phyloP scores from a whole-genome alignment of 2,888 invertebrate species.

The Melanargia galathea region DNA sequence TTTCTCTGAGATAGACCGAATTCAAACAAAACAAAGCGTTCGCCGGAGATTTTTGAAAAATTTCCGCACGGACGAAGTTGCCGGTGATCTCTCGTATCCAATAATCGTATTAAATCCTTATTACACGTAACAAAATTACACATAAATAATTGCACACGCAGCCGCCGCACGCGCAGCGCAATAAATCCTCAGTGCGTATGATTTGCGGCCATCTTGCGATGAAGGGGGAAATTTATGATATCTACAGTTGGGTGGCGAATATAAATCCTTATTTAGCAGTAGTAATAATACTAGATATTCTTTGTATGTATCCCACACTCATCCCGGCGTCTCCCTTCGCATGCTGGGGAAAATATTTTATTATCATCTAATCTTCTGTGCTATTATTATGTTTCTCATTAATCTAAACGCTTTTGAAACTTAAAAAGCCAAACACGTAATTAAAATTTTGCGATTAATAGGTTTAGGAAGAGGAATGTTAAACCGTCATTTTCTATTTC shows the following conservation, averaged over 20 bases:
- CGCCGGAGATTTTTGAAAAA: background rate
- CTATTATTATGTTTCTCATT: too few species aligned
- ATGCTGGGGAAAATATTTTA: too few species aligned
- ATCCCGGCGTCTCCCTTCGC: background rate
- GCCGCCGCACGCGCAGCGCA: constrained; percentile 28
- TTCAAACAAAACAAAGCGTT: too few species aligned
- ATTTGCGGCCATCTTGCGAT: constrained; percentile 4
- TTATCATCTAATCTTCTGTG: too few species aligned
- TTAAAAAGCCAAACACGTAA: too few species aligned
- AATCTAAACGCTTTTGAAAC: too few species aligned
- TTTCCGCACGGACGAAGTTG: background rate
- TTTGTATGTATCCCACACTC: background rate
- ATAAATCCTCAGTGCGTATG: constrained; percentile 20
- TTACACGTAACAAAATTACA: constrained; percentile 16
- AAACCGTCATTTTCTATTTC: too few species aligned
- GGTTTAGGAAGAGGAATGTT: too few species aligned
- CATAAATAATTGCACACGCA: constrained; percentile 29
- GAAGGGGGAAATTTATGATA: constrained; percentile 12
- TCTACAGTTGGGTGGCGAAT: background rate
- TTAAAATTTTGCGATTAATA: too few species aligned
- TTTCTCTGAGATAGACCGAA: too few species aligned
- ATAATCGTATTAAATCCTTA: constrained; percentile 3
- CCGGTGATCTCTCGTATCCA: background rate
- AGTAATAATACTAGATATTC: background rate
- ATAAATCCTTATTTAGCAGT: background rate